Base-by-base conservation (phyloP, 2,888 invertebrate genomes). In the Scelioninae gen. 1 region DNA sequence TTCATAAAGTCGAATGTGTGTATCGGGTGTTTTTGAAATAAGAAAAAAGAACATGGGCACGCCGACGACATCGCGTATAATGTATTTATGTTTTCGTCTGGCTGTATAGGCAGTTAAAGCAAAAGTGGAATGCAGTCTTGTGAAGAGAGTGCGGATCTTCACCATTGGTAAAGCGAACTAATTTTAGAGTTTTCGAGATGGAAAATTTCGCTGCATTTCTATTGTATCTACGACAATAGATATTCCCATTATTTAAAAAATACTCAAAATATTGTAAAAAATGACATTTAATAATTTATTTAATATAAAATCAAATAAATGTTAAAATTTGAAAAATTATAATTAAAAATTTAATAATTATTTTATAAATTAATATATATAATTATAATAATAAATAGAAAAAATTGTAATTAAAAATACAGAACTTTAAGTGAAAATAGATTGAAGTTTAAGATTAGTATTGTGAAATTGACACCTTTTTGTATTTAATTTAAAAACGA, bases 21-120 rank as follows among this genome's bases (percentile, higher is more conserved):
- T 72, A 66, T 69, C 74, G 74, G 56, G 47, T 75, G 74, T 80
- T 75, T 15, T 45, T 23, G 51, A 43, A 60, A 68, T 53, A 66
- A 68, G 29, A 49, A 60, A 68, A 62, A 60, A 34, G 29, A 16
- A 40, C 53, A 38, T 11, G 38, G 45, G 45, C 55, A 80, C 23
- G 55, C 55, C 79, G 74, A 80, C 65, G 74, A 80, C 74, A 80
- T 62, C 56, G 60, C 72, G 45, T 63, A 63, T 69, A 80, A 81
- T 75, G 75, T 81, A 81, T 81, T 81, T 81, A 81, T 81, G 81
- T 81, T 82, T 76, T 82, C 76, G 76, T 82, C 75, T 82, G 71
- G 63, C 43, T 56, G 51, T 71, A 76, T 76, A 76, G 56, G 69
- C 53, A 66, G 76, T 77, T 77, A 38, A 72, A 82, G 75, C 71